Evolutionary conservation across 2,113 vertebrate species (phyloP).

Genomic region (Dermatemys mawii): DNA sequence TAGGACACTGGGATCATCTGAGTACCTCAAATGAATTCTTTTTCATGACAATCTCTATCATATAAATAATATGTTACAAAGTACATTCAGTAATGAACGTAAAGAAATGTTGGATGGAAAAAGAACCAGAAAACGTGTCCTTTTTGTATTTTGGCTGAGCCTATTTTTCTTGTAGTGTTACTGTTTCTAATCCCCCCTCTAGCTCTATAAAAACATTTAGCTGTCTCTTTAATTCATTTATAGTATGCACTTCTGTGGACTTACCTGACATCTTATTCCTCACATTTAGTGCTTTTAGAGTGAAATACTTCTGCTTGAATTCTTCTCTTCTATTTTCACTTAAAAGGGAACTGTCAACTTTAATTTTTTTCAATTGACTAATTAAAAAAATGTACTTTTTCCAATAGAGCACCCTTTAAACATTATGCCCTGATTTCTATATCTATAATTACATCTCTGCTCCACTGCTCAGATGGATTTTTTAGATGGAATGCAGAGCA

Average conservation of each 20-base stretch:
- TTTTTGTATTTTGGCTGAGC: conserved; percentile 41
- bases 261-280: conserved; percentile 73
- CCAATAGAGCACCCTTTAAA: conserved; percentile 9
- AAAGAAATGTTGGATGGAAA: conserved; percentile 15
- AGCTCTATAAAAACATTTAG: conserved; percentile 63
- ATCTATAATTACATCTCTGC: conserved; percentile 57
- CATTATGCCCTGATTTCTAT: not conserved
- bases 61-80: conserved; percentile 49
- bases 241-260: conserved; percentile 60
- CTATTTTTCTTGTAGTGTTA: conserved; percentile 40
- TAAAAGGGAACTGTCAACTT: conserved; percentile 53
- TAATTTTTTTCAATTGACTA: conserved; percentile 47
- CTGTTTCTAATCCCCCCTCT: conserved; percentile 62
- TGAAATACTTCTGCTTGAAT: conserved; percentile 59
- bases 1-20: not conserved
- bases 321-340: conserved; percentile 38
- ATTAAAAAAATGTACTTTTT: conserved; percentile 32
- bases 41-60: not conserved
- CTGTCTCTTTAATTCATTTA: conserved; percentile 70
- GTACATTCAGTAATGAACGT: conserved; percentile 30
- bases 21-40: conserved; percentile 18
- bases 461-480: not conserved
- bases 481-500: not conserved
- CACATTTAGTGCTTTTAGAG: conserved; percentile 66
- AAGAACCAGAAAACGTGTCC: conserved; percentile 50